phyloP scores from a whole-genome alignment of 2,888 invertebrate species.

The Alviniconcha strummeri region DNA sequence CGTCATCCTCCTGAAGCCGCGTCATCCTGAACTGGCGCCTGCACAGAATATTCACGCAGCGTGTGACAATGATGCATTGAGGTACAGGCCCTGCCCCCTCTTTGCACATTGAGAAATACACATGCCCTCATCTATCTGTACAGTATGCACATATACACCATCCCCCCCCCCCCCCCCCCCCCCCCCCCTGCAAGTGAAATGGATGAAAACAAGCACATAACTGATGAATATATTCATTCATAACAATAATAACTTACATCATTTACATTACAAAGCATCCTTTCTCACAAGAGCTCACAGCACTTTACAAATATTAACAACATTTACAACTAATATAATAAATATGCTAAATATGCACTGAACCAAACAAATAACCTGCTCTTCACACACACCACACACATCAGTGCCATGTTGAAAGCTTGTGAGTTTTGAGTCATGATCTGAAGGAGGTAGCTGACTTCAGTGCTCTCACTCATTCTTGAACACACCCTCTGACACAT shows the following conservation, averaged over 20 bases:
- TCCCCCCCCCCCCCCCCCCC: no score
- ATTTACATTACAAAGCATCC: no score
- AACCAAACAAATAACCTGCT: no score
- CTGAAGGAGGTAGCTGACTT: neutral
- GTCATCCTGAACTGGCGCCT: slow-evolving; percentile 50
- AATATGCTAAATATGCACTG: neutral
- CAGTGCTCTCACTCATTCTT: neutral
- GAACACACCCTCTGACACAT: neutral
- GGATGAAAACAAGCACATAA: no score
- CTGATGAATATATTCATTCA: no score
- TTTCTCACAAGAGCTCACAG: no score
- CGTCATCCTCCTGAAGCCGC: slow-evolving; percentile 47
- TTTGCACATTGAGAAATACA: neutral
- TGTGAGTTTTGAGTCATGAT: neutral
- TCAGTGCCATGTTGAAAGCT: neutral
- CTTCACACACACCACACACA: neutral
- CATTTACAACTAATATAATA: neutral
- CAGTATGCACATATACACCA: neutral
- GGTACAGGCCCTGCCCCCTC: neutral
- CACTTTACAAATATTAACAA: no score
- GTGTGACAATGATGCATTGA: neutral
- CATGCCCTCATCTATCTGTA: neutral
- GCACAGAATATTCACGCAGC: neutral
- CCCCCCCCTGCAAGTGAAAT: no score
- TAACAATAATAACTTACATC: no score